phyloP scores from a whole-genome alignment of 2,113 vertebrate species.

The Oceanodroma tethys region DNA sequence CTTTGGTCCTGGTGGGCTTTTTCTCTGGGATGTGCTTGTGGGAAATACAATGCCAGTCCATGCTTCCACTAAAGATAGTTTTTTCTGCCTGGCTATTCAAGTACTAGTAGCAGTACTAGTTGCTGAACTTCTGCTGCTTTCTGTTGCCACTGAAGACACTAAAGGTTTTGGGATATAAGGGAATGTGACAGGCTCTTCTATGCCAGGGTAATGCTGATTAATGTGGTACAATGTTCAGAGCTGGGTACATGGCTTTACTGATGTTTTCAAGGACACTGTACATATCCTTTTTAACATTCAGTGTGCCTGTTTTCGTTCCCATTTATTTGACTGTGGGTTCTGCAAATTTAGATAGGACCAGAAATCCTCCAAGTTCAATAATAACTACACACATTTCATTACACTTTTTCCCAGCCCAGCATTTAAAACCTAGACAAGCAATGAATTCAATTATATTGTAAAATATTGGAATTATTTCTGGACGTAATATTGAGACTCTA shows the following conservation, averaged over 20 bases:
- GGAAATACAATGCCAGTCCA: not conserved
- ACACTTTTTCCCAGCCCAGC: not conserved
- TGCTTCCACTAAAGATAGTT: not conserved
- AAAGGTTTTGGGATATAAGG: not conserved
- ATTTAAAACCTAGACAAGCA: conserved; percentile 22
- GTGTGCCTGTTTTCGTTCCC: not conserved
- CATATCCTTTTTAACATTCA: not conserved
- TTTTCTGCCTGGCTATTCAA: not conserved
- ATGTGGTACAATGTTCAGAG: not conserved
- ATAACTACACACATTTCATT: conserved; percentile 14
- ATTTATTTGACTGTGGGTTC: not conserved
- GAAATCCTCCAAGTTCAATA: conserved; percentile 12
- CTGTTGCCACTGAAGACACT: not conserved
- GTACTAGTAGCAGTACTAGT: not conserved
- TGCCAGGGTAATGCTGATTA: not conserved
- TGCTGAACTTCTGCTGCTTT: not conserved
- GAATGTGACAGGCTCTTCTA: not conserved
- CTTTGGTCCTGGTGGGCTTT: not conserved
- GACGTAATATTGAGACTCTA: not conserved
- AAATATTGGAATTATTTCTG: conserved; percentile 14
- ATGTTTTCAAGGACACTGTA: not conserved
- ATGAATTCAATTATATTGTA: conserved; percentile 1
- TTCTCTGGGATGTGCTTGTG: not conserved
- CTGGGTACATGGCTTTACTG: not conserved
- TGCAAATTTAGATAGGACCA: conserved; percentile 21